These are phyloP conservation scores for Whitmania pigra DNA, from an alignment of 1,140 invertebrate genomes.

Conservation along the genomic window DNA sequence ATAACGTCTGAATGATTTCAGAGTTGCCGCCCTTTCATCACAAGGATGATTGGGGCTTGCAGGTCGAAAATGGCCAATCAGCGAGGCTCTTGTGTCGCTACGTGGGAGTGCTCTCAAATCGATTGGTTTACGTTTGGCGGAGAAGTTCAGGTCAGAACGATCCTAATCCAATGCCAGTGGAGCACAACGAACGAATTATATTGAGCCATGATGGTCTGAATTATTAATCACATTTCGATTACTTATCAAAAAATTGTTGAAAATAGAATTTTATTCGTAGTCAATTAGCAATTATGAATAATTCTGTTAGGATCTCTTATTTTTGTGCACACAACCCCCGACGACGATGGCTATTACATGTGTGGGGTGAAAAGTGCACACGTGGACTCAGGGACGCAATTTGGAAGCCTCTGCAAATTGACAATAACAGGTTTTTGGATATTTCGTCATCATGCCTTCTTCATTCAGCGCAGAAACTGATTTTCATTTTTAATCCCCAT, in stretches of 20 bases:
- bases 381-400: neutral
- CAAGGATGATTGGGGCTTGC: neutral
- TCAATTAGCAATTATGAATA: neutral
- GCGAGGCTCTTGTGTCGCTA: neutral
- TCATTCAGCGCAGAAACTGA: neutral
- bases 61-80: conserved; percentile 3
- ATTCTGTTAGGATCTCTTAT: neutral
- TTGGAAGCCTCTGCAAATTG: conserved; percentile 1
- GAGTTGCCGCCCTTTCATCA: neutral
- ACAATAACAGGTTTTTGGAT: neutral
- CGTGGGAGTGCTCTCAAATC: neutral
- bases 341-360: neutral
- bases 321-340: neutral
- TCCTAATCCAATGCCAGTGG: neutral
- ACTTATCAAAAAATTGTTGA: neutral
- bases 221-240: neutral
- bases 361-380: neutral
- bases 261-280: neutral
- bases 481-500: no score
- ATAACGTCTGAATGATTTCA: neutral
- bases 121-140: neutral
- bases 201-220: neutral
- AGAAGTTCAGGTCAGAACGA: neutral
- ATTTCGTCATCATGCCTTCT: neutral
- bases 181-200: conserved; percentile 3